Base-by-base conservation (phyloP, 37 sponge, comb jelly and placozoan species). In the Cliona cf. orientalis region DNA sequence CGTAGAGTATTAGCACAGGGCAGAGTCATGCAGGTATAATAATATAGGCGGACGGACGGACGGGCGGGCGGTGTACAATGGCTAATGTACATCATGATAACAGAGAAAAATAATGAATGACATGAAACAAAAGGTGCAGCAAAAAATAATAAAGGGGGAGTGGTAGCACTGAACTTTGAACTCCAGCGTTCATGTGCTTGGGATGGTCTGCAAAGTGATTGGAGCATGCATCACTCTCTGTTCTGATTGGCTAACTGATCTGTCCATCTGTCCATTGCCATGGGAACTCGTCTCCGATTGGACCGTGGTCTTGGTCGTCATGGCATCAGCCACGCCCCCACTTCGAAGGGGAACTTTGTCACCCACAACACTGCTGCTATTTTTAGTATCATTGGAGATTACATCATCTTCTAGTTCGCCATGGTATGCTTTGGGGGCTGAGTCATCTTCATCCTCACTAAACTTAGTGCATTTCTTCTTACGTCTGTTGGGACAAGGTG, bases 381-480 rank as follows among this genome's bases (percentile, higher is more conserved):
- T 37, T n/a, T 70, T n/a, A 56, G 28, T 21, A 23, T 5, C 41
- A 43, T 29, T 21, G 5, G 74, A 55, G 12, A 75, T 66, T 3
- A 72, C 83, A 44, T 73, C 74, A 32, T 49, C 83, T 0, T 82
- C 66, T 2, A 32, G 32, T 14, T 81, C 81, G 2, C 36, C 66
- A 25, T 71, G 63, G 21, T 43, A 79, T 28, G 39, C 68, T 11
- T 83, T 71, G 5, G 70, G 41, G 59, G 76, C 84, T 1, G 34
- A 44, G 1, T 80, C 84, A 29, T 85, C 86, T 38, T 84, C 94
- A 42, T 87, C 97, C n/a, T 69, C 90, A 3, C 90, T 84, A 46
- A 40, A 72, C n/a, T 65, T 72, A 5, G 83, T 80, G 81, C 97
- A 96, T 82, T 90, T 90, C 89, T 93, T 96, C 89, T 96, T 96